phyloP scores from a whole-genome alignment of 2,797 vertebrate genomes.

The Parauchenoglanis ngamensis region DNA sequence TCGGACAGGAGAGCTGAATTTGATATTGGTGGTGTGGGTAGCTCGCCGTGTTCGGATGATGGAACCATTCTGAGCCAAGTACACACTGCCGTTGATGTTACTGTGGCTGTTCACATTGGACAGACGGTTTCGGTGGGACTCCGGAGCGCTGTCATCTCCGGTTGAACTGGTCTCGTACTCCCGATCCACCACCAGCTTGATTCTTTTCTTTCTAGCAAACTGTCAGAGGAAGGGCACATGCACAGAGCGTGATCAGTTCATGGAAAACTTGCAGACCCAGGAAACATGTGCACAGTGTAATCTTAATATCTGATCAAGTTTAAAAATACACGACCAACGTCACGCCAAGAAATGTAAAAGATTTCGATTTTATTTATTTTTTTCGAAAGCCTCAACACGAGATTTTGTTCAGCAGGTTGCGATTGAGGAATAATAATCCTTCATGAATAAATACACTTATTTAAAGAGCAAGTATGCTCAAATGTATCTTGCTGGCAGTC shows the following conservation, averaged over 20 bases:
- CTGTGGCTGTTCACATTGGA: constrained; percentile 73
- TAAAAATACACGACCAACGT: not conserved
- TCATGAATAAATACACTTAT: not conserved
- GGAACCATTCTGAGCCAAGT: constrained; percentile 93
- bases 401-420: constrained; percentile 2
- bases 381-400: not conserved
- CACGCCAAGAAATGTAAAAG: not conserved
- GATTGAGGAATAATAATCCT: not conserved
- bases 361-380: not conserved
- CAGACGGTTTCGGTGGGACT: constrained; percentile 79
- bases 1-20: constrained; percentile 78
- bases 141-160: constrained; percentile 88
- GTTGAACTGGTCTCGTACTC: constrained; percentile 93
- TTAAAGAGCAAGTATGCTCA: not conserved
- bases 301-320: not conserved
- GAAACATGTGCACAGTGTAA: not conserved
- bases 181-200: constrained; percentile 87
- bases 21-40: constrained; percentile 77
- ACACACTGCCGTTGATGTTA: constrained; percentile 85
- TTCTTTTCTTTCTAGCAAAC: constrained; percentile 84
- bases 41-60: constrained; percentile 89
- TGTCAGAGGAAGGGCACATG: constrained; percentile 54
- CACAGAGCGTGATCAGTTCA: not conserved
- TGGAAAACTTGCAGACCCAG: not conserved
- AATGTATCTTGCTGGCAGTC: not conserved